Evolutionary conservation across 2,888 invertebrate genomes (phyloP), one percentile per base, ranked within the genome.

Genomic region (Netelia virgata): DNA sequence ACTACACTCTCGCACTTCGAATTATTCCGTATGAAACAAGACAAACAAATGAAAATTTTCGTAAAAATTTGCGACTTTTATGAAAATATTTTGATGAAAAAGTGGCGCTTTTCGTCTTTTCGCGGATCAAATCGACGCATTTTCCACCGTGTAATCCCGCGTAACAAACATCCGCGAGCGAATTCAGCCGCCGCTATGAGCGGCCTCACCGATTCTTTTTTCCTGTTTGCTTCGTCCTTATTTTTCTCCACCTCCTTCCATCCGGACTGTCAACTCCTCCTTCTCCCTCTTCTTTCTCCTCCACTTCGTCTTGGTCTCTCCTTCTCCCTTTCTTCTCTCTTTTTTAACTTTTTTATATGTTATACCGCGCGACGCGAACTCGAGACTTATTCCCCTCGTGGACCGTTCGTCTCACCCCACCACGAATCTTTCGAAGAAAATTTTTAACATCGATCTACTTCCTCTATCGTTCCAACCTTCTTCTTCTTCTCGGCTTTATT

Each of bases 141-240:
- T 69, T 47, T 23, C 18, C 66, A 11, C 16, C 69, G 53, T n/a
- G 23, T 20, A n/a, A 28, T 53, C 28, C 28, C 20, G 28, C 23
- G 23, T 53, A 53, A 69, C 57, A 57, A 57, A 16, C 18, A 57
- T 57, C 80, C 50, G 73, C 36, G 11, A 47, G 61, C 69, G 74
- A 78, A 78, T 78, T 69, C 80, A 61, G 70, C 79, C 80, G 80
- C 85, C 69, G 80, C 76, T 83, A 55, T 77, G 80, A 66, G 53
- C 80, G 77, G 59, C 63, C 50, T 59, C 43, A 72, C 16, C 47
- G 50, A 76, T 75, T 74, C 73, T 78, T 83, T 78, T 84, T 81
- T 76, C 68, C 68, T 86, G 68, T 84, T 87, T 87, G 47, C 83
- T 86, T 86, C 86, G 18, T 66, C 64, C 59, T 74, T 61, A 47